phyloP scores from a whole-genome alignment of 1,140 invertebrate genomes.

The honey bee (Apis mellifera) region Amel_HAv3.1 CM009932.2:10433001-10433500 shows the following conservation, averaged over 20 bases:
- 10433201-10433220: constrained; percentile 22
- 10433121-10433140: constrained; percentile 17
- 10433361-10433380: constrained; percentile 15
- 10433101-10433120: constrained; percentile 38
- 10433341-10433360: constrained; percentile 52
- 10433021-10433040: too few species aligned
- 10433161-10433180: constrained; percentile 52
- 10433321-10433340: constrained; percentile 63
- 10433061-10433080: too few species aligned
- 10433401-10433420: constrained; percentile 11
- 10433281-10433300: constrained; percentile 22
- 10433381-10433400: constrained; percentile 16
- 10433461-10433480: background rate
- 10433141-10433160: constrained; percentile 27
- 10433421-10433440: constrained; percentile 9
- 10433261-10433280: constrained; percentile 8
- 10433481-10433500: constrained; percentile 2
- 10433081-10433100: background rate
- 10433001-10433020: too few species aligned
- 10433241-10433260: constrained; percentile 3
- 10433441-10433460: background rate
- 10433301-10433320: background rate
- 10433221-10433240: constrained; percentile 35
- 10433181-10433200: constrained; percentile 39
- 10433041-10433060: too few species aligned